Evolutionary conservation across 2,113 vertebrate species (phyloP), one percentile per base, ranked within the genome.

Genomic region (Carlito syrichta): DNA sequence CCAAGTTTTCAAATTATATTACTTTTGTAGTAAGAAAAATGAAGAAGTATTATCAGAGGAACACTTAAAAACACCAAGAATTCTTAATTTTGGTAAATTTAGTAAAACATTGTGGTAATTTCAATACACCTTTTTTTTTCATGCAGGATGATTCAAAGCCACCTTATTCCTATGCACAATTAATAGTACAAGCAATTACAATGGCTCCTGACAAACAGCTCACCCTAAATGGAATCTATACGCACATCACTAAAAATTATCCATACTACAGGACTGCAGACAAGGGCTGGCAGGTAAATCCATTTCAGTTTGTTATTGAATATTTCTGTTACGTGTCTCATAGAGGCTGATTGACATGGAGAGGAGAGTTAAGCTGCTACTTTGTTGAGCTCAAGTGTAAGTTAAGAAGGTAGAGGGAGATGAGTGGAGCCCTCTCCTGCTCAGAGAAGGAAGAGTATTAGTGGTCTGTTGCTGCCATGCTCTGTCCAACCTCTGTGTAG

Each of bases 161-260:
- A 88, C 99, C 99, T 27, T 99, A 99, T 94, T 99, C 99, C 60
- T 99, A 99, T 97, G 99, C 99, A 97, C 99, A 99, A 93, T 98
- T 99, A 97, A 99, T 99, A 98, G 99, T 99, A 95, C 99, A 99
- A 98, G 99, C 99, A 69, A 99, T 99, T 97, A 99, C 99, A 63
- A 99, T 99, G 99, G 99, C 99, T 69, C 99, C 99, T 62, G 99
- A 99, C 97, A 99, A 99, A 96, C 99, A 99, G 97, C 99, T 99
- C 48, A 99, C 99, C 60, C 99, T 99, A 95, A 99, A 99, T 88
- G 99, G 99, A 97, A 99, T 99, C 97, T 99, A 99, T 95, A 99
- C 99, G 52, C 99, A 99, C 98, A 99, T 99, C 98, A 99, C 99
- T 89, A 99, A 99, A 98, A 99, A 99, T 96, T 99, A 99, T 27